Conservation (phyloP, 2,113 vertebrate species). For the Triplophysa siluroides region DNA sequence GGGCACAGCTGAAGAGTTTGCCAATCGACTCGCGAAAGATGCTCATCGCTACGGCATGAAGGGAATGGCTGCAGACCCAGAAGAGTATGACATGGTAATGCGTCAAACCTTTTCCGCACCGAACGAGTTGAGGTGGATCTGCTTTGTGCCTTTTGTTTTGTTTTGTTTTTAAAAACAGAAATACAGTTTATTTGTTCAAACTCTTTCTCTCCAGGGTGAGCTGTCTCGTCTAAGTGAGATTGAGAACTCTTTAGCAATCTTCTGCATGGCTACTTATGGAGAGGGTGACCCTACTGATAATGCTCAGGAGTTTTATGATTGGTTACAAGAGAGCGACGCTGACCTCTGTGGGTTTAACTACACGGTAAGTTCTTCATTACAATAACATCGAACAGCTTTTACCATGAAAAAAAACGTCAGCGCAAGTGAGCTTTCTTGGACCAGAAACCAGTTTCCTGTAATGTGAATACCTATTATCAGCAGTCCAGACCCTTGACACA, state of each 20-base stretch:
- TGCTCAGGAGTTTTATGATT: constrained; percentile 96
- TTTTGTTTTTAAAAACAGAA: neutral
- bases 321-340: constrained; percentile 87
- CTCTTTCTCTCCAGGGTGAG: constrained; percentile 75
- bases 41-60: constrained; percentile 95
- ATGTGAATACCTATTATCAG: neutral
- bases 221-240: constrained; percentile 87
- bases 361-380: constrained; percentile 77
- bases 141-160: too few species aligned
- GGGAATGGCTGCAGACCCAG: constrained; percentile 93
- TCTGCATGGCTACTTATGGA: constrained; percentile 97
- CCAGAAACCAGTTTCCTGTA: neutral
- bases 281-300: constrained; percentile 98
- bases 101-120: neutral
- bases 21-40: constrained; percentile 92
- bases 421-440: neutral
- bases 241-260: constrained; percentile 87
- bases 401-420: neutral
- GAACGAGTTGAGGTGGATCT: too few species aligned
- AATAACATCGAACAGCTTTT: neutral
- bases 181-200: neutral
- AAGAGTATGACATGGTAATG: constrained; percentile 95
- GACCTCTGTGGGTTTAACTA: constrained; percentile 86
- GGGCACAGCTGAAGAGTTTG: constrained; percentile 94
- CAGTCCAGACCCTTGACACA: neutral